Evolutionary conservation across 92 coral and sea anemone genomes (phyloP), one percentile per base, ranked within the genome.

Genomic region (Porites evermanni): DNA sequence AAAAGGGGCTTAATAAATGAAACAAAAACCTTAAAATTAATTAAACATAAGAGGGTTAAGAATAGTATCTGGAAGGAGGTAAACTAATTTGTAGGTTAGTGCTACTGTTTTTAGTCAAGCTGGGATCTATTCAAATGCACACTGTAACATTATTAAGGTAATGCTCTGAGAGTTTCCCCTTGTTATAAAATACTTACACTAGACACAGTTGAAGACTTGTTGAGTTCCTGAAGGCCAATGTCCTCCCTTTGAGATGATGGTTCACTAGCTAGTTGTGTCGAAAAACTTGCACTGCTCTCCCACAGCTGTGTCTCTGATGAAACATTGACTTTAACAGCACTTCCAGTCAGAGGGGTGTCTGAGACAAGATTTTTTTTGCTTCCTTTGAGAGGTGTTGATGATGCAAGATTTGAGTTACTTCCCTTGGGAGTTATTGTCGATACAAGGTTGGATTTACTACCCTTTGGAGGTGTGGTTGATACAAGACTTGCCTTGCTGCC

Each of bases 401-500:
- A 51, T 7, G 50, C 79, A 52, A 56, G 75, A 79, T 64, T 77
- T 24, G 84, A 75, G 59, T 75, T 66, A 70, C 85, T 77, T 65
- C 73, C 68, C 38, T 54, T 50, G 8, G 24, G 19, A 56, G 87
- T 75, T 12, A 67, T 54, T 29, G 50, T 74, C 54, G 83, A 76
- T 4, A 64, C 21, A n/a, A 67, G 81, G 67, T 69, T 80, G 16
- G 87, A 79, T 78, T 80, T 74, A 32, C 88, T 81, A 56, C 80
- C 78, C 73, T 69, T 66, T 17, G 72, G 77, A 70, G 91, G 83
- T 7, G 87, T 61, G 24, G 79, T 79, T 24, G 84, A 78, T 21
- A 77, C 70, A 59, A 70, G 74, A 78, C 82, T 82, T 11, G 73
- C 88, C 53, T 81, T 76, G 67, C 89, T 82, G 8, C 78, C 79